Evolutionary conservation across 2,888 invertebrate genomes (phyloP), one percentile per base, ranked within the genome.

Genomic region (Vanessa cardui): DNA sequence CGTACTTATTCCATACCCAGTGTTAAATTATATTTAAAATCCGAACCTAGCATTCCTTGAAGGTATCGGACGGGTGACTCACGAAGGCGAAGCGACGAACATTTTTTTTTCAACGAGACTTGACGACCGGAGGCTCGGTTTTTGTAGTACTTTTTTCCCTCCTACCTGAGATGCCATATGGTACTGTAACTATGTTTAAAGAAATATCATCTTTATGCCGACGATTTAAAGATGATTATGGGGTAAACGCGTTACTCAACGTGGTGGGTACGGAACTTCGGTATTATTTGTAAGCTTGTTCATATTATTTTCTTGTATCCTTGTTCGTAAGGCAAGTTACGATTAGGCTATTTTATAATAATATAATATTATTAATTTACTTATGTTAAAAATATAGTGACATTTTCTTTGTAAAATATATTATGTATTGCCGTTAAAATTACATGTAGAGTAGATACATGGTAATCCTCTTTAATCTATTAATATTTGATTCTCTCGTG

Each of bases 111-210:
- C 50, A 45, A 47, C 65, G 61, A 63, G 61, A 63, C 69, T 66
- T 71, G 74, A 69, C 76, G 72, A 73, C 69, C 73, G 75, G 71
- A 72, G 73, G 63, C 72, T 68, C 68, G 50, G 65, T 76, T 77
- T 76, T 76, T 78, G 74, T 76, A 54, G 63, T 54, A 12, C 56
- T 70, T 75, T 72, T 75, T 77, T 75, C 68, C 70, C 73, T 72
- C 73, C 74, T 78, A 78, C 76, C 77, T 80, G 78, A 72, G 71
- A 63, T 73, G 72, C 77, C 80, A 78, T 78, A 81, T 78, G 80
- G 77, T 74, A 72, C 76, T 58, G 31, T 18, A 39, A 18, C 31
- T 21, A 3, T 33, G 12, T 49, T 31, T 33, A 62, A 49, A 15
- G 6, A 8, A 64, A 69, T 45, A 62, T 56, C 39, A 9, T 33